Base-by-base conservation (phyloP, 2,888 invertebrate species). In the Andricus quercusramuli region DNA sequence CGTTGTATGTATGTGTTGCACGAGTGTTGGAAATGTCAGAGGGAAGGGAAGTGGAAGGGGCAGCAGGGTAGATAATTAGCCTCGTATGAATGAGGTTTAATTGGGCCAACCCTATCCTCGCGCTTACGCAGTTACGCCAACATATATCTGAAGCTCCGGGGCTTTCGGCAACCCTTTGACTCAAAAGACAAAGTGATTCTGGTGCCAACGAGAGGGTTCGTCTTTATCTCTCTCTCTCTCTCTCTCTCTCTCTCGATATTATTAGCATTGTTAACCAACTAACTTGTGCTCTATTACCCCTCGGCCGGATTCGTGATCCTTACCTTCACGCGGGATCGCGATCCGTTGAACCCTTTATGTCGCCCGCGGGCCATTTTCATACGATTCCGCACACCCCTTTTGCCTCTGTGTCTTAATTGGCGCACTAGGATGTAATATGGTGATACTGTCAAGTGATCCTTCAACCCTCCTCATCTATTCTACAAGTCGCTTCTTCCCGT, bases 241-340 rank as follows among this genome's bases (percentile, higher is more conserved):
- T 81, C 80, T 81, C 32, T 85, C 85, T 84, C 89, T 86, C 86
- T 80, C 86, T 83, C 83, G 89, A 89, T 90, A 90, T 90, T 90
- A 92, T 92, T 92, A 91, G 91, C 91, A 91, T 92, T 91, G 91
- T 92, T 92, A 91, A 92, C 90, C 89, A 89, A 91, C 88, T 89
- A 90, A 91, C 86, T 88, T 82, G 83, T 84, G 81, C 86, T 85
- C 86, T 88, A 85, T 82, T 88, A 84, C 87, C 88, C 86, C 89
- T 89, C 86, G 80, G 87, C 88, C 85, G 80, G 86, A 84, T 82
- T 84, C 86, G 85, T 86, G 88, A 88, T 86, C 86, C 85, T 83
- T 81, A 84, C 86, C 85, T 83, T 81, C 84, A 83, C 86, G 85
- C 86, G 78, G 84, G 83, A 87, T 87, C 86, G 83, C 84, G 85